Conservation (phyloP, 1,140 invertebrate species). For the Drosophila lowei region DNA sequence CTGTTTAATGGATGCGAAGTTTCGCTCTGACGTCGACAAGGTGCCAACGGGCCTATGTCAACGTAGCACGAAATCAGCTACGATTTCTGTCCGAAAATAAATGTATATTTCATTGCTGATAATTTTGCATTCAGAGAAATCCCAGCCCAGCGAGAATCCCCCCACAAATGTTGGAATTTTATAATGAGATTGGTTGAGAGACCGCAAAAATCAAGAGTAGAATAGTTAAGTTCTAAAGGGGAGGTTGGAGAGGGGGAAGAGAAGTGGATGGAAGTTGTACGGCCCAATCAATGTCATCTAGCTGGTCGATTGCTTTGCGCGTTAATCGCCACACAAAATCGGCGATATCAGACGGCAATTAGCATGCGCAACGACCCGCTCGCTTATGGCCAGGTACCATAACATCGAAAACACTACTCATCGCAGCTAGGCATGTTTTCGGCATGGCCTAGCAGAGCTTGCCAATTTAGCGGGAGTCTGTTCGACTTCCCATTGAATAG, state of each 20-base stretch:
- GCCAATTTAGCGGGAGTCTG: constrained; percentile 49
- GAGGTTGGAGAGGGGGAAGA: background rate
- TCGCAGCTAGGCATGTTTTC: constrained; percentile 17
- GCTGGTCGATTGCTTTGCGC: constrained; percentile 20
- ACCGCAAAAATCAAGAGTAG: constrained; percentile 41
- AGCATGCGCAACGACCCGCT: constrained; percentile 56
- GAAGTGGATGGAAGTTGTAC: background rate
- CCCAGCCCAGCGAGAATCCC: constrained; percentile 20
- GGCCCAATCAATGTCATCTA: constrained; percentile 60
- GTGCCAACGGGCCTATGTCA: constrained; percentile 20
- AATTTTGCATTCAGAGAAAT: constrained; percentile 16
- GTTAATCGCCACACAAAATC: constrained; percentile 54
- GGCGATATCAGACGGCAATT: constrained; percentile 51
- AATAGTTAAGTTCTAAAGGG: constrained; percentile 42
- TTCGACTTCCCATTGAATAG: no score
- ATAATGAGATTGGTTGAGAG: constrained; percentile 58
- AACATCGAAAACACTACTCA: constrained; percentile 23
- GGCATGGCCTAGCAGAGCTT: constrained; percentile 33
- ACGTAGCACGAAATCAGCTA: constrained; percentile 9
- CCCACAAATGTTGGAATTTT: constrained; percentile 16
- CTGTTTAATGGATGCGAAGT: constrained; percentile 19
- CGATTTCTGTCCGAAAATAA: background rate
- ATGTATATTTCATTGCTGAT: constrained; percentile 8
- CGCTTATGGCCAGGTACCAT: constrained; percentile 7
- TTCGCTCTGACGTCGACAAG: constrained; percentile 19